phyloP scores from a whole-genome alignment of 2,113 vertebrate genomes.

The Anguilla rostrata region DNA sequence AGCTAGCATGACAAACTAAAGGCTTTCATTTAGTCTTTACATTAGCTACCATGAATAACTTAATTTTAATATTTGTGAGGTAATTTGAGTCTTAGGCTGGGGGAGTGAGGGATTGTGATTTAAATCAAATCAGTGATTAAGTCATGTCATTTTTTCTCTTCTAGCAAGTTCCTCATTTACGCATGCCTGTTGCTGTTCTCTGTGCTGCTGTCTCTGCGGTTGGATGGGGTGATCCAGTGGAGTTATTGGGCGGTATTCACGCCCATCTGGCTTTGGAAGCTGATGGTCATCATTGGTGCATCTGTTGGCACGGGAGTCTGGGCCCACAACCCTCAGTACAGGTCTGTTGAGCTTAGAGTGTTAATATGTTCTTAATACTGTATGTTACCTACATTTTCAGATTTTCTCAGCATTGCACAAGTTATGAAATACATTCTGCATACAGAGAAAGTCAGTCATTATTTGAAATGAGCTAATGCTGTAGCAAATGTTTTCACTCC shows the following conservation, averaged over 20 bases:
- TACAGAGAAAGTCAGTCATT: not conserved
- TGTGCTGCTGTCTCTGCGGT: slow-evolving; percentile 85
- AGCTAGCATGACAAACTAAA: too few species aligned
- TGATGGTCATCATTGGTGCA: slow-evolving; percentile 94
- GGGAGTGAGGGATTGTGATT: not conserved
- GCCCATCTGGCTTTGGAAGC: slow-evolving; percentile 97
- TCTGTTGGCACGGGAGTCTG: slow-evolving; percentile 94
- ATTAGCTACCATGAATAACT: too few species aligned
- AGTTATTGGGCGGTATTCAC: slow-evolving; percentile 98
- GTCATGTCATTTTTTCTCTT: not conserved
- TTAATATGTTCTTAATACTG: not conserved
- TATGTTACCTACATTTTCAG: too few species aligned
- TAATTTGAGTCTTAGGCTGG: too few species aligned
- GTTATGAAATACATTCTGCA: not conserved
- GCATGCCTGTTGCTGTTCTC: slow-evolving; percentile 96
- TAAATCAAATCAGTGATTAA: slow-evolving; percentile 32
- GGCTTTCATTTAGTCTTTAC: too few species aligned
- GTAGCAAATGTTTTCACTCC: not conserved
- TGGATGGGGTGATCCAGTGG: slow-evolving; percentile 95
- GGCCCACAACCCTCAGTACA: slow-evolving; percentile 96
- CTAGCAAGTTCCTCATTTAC: slow-evolving; percentile 97
- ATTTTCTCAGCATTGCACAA: not conserved
- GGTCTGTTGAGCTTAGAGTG: slow-evolving; percentile 68
- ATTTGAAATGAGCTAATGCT: too few species aligned
- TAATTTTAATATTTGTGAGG: too few species aligned